phyloP scores from a whole-genome alignment of 2,113 vertebrate genomes.

The Leucosticte australis region DNA sequence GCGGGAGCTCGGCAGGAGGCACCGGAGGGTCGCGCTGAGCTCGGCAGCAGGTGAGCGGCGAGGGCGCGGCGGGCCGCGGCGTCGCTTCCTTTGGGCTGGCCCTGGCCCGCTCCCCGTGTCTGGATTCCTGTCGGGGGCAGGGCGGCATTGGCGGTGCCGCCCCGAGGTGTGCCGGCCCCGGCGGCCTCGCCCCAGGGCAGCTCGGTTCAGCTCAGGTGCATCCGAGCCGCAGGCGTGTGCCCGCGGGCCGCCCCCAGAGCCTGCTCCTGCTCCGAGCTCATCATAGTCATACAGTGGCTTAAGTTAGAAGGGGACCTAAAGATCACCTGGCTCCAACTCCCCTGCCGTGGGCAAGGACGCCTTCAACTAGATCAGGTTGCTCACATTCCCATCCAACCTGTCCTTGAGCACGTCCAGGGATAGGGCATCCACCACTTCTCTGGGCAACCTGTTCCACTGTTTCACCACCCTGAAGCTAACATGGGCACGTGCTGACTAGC shows the following conservation, averaged over 20 bases:
- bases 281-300: not conserved
- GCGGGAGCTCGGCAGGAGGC: slow-evolving; percentile 76
- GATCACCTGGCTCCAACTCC: not conserved
- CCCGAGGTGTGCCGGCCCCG: not conserved
- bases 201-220: not conserved
- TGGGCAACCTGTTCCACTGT: not conserved
- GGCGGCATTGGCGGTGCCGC: not conserved
- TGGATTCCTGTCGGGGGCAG: not conserved
- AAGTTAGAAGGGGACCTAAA: not conserved
- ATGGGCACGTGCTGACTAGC: accelerated
- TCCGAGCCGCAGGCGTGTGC: not conserved
- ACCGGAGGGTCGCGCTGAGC: slow-evolving; percentile 65
- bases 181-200: not conserved
- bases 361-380: not conserved
- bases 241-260: not conserved
- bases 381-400: not conserved
- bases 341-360: not conserved
- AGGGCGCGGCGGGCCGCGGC: not conserved
- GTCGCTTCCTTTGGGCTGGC: not conserved
- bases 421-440: not conserved
- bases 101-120: not conserved
- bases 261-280: not conserved
- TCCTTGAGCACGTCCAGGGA: not conserved
- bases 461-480: not conserved
- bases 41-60: slow-evolving; percentile 77